A percentile compares a stretch with the other conserved stretches of the same genome.
Conservation (phyloP, 2,797 vertebrate genomes). For the Tokudaia tokunoshimensis region DNA sequence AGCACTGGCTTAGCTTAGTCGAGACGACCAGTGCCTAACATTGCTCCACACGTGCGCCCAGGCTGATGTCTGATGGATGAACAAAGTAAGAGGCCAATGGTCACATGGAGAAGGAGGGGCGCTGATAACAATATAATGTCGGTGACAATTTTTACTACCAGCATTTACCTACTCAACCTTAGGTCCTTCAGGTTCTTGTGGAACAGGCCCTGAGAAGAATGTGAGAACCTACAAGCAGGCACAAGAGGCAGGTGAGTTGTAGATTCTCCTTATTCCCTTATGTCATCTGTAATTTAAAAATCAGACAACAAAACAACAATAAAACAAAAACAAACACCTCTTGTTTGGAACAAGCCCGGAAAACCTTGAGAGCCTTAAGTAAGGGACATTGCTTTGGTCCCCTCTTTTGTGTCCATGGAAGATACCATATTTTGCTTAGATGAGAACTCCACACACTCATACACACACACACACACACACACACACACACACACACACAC, state of each 20-base stretch:
- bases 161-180: neutral
- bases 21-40: neutral
- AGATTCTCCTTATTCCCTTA: neutral
- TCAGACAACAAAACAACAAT: neutral
- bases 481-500: no score
- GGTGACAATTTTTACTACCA: neutral
- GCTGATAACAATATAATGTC: neutral
- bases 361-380: neutral
- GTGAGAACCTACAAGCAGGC: rapidly evolving
- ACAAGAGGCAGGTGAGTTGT: neutral
- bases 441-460: neutral
- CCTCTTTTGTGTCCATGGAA: neutral
- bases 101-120: neutral
- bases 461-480: no score
- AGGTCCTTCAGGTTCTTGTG: no score
- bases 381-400: neutral
- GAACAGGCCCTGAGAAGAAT: neutral
- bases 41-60: neutral
- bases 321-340: neutral
- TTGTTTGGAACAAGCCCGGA: neutral
- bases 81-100: neutral
- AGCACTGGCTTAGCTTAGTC: neutral
- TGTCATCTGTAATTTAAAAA: neutral
- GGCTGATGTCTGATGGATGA: neutral
- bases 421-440: neutral